Conservation (phyloP, 2,113 vertebrate genomes). For the Syrmaticus mikado region DNA sequence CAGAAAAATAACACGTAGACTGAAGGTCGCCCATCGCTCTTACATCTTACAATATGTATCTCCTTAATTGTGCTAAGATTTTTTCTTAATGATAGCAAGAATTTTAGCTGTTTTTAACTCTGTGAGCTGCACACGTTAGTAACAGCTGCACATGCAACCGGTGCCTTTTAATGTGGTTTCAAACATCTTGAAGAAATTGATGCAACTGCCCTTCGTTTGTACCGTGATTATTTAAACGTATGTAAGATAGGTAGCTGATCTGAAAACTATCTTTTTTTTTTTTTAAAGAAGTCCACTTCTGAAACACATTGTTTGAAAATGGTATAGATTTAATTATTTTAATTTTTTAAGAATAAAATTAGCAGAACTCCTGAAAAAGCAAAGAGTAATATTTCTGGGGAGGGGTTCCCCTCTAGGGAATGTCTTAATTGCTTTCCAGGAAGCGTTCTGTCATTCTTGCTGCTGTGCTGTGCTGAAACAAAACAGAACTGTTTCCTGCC, state of each 20-base stretch:
- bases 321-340: slow-evolving; percentile 21
- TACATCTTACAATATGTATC: background rate
- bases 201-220: background rate
- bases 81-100: slow-evolving; percentile 7
- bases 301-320: slow-evolving; percentile 21
- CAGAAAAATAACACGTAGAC: background rate
- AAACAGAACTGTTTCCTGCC: background rate
- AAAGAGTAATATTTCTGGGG: background rate
- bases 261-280: background rate
- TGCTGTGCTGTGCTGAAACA: background rate
- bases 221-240: background rate
- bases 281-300: background rate
- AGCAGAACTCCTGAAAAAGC: background rate
- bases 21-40: background rate
- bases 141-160: background rate
- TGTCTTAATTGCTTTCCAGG: background rate
- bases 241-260: background rate
- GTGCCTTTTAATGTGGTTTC: background rate
- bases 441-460: background rate
- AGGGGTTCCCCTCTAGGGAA: background rate
- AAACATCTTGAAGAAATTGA: background rate
- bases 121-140: background rate
- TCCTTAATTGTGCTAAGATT: slow-evolving; percentile 4
- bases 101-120: background rate
- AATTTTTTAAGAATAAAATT: slow-evolving; percentile 60